Percentiles rank a stretch among this genome's conserved stretches.
Evolutionary conservation across 2,797 vertebrate genomes (phyloP).

Genomic region (Sternotherus odoratus): DNA sequence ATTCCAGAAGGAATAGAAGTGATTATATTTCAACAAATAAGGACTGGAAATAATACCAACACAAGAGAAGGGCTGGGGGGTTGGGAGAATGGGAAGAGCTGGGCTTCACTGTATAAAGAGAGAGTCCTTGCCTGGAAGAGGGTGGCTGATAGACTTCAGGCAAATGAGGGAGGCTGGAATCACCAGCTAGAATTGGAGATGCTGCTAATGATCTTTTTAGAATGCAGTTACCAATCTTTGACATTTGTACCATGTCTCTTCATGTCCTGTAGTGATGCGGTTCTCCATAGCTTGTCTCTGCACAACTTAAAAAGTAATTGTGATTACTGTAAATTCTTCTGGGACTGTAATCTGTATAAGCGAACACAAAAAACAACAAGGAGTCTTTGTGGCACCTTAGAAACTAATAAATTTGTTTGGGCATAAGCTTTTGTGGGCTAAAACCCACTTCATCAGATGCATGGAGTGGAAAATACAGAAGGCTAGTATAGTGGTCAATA

Average conservation of each 20-base stretch:
- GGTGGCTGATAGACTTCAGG: background rate
- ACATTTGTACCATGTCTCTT: background rate
- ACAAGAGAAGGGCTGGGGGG: rapidly evolving
- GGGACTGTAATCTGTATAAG: background rate
- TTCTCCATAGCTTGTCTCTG: background rate
- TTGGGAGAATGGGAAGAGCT: background rate
- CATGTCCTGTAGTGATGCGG: rapidly evolving
- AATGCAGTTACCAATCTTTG: background rate
- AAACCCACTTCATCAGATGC: too few relatives aligned
- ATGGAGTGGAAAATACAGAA: too few relatives aligned
- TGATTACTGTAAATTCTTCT: background rate
- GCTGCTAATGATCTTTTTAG: background rate
- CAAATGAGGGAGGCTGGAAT: background rate
- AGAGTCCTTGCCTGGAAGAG: background rate
- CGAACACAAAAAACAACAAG: background rate
- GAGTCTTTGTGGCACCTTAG: too few relatives aligned
- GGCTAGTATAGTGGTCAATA: too few relatives aligned
- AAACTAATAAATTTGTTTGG: too few relatives aligned
- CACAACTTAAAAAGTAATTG: rapidly evolving
- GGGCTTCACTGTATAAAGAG: background rate
- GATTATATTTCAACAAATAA: background rate
- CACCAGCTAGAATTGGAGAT: background rate
- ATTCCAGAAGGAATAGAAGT: background rate
- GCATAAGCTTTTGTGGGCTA: too few relatives aligned
- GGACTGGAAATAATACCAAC: background rate